Percentiles rank a stretch among this genome's conserved stretches.
phyloP scores from a whole-genome alignment of 1,140 invertebrate species.

The Solenopsis fugax region DNA sequence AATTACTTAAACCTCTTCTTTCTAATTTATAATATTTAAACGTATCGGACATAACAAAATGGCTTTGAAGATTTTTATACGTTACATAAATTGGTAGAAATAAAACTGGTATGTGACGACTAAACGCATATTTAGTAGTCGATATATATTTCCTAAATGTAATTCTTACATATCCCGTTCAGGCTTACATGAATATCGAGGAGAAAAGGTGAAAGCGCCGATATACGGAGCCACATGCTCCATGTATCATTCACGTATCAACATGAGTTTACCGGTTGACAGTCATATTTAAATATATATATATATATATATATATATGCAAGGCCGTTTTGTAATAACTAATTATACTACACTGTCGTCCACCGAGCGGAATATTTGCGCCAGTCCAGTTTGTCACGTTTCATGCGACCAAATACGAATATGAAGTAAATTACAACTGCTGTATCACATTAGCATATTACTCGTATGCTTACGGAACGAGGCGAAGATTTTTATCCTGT shows the following conservation, averaged over 20 bases:
- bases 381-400: neutral
- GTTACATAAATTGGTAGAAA: neutral
- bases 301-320: neutral
- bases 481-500: neutral
- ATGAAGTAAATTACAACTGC: constrained; percentile 9
- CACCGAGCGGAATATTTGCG: constrained; percentile 26
- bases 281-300: neutral
- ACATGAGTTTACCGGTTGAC: neutral
- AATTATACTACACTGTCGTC: constrained; percentile 22
- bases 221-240: neutral
- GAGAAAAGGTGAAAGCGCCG: constrained; percentile 24
- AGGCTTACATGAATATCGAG: neutral
- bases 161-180: neutral
- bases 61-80: neutral
- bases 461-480: neutral
- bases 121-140: neutral
- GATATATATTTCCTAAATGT: neutral
- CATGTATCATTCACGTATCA: neutral
- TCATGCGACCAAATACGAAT: constrained; percentile 6
- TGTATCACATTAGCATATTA: constrained; percentile 31
- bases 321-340: constrained; percentile 46
- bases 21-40: constrained; percentile 1
- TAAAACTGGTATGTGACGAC: neutral
- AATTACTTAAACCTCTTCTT: neutral
- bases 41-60: neutral